Evolutionary conservation across 2,113 vertebrate genomes (phyloP), one percentile per base, ranked within the genome.

Genomic region (Romanogobio albipinnatus): DNA sequence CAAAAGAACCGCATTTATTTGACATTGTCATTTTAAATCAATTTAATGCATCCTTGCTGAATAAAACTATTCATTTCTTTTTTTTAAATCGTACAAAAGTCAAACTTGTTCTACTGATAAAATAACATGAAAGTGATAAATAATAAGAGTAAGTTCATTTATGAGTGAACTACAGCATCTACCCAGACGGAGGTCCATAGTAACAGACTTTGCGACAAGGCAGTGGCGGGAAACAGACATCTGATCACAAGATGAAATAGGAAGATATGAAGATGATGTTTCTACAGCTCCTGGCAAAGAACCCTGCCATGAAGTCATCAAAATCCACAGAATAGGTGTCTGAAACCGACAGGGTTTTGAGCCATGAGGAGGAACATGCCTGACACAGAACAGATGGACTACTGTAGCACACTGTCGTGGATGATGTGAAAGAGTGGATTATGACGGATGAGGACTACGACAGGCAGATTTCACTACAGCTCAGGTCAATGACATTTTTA

Each of bases 401-500:
- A 36, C 49, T 51, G 49, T 51, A 51, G 49, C 15, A 0, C 9
- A 29, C 53, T 19, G 47, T 47, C 13, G 5, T 19, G 19, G 36
- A 58, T n/a, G 22, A 33, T 74, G 1, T 83, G 80, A 19, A 71
- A 84, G 78, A 82, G 86, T 73, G 83, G 83, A 80, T 49, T 85
- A 76, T 26, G 74, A 85, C 36, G 86, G 90, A 78, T 66, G 19
- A 43, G 74, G 77, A 83, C 81, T 26, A 84, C 10, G 5, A 73
- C 39, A 1, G 70, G 62, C 66, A 76, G 58, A 47, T 19, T 24
- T 61, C 66, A 68, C 75, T 79, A 86, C 58, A 70, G 24, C 66
- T 19, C 89, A 88, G 79, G 85, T 86, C 87, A 68, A 85, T 61
- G 66, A 86, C 77, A 89, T 76, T 5, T 89, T 95, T 95, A 95